Percentiles rank a stretch among this genome's conserved stretches.
Evolutionary conservation across 1,140 invertebrate species (phyloP).

Genomic region (Drosophila navojoa): DNA sequence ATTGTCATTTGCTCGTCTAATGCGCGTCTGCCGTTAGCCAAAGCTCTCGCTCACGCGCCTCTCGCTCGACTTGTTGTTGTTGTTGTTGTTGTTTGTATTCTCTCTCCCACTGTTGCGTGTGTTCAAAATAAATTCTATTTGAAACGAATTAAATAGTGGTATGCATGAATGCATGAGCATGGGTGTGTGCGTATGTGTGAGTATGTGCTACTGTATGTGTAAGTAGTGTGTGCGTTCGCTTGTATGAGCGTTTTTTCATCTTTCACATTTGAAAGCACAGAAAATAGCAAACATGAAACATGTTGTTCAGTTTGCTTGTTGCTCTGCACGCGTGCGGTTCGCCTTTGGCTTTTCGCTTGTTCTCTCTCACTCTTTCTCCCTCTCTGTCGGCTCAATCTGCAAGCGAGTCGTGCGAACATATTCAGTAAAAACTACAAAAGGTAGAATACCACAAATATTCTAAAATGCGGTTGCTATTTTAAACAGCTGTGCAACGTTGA

Average conservation of each 20-base stretch:
- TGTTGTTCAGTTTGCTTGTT: slow-evolving; percentile 83
- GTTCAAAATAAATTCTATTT: slow-evolving; percentile 60
- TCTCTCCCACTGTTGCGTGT: slow-evolving; percentile 45
- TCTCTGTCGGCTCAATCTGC: not conserved
- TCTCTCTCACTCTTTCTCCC: slow-evolving; percentile 6
- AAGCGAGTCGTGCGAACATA: slow-evolving; percentile 10
- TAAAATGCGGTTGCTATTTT: slow-evolving; percentile 59
- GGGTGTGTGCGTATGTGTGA: slow-evolving; percentile 14
- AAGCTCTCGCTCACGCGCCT: slow-evolving; percentile 68
- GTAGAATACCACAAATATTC: slow-evolving; percentile 54
- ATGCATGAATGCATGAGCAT: slow-evolving; percentile 37
- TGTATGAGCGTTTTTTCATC: slow-evolving; percentile 63
- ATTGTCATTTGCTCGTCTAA: slow-evolving; percentile 49
- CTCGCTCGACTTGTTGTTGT: slow-evolving; percentile 41
- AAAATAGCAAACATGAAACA: slow-evolving; percentile 78
- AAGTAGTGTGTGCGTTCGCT: slow-evolving; percentile 18
- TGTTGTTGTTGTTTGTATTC: slow-evolving; percentile 19
- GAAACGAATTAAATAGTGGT: slow-evolving; percentile 62
- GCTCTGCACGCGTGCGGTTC: slow-evolving; percentile 78
- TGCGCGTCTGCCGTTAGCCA: slow-evolving; percentile 58
- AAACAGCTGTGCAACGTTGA: slow-evolving; percentile 64
- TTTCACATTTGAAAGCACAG: slow-evolving; percentile 73
- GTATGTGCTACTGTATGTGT: slow-evolving; percentile 17
- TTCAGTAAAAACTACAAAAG: slow-evolving; percentile 56
- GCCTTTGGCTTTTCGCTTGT: slow-evolving; percentile 23